Evolutionary conservation across 2,888 invertebrate genomes (phyloP).

Genomic region (Cantharis nigra): DNA sequence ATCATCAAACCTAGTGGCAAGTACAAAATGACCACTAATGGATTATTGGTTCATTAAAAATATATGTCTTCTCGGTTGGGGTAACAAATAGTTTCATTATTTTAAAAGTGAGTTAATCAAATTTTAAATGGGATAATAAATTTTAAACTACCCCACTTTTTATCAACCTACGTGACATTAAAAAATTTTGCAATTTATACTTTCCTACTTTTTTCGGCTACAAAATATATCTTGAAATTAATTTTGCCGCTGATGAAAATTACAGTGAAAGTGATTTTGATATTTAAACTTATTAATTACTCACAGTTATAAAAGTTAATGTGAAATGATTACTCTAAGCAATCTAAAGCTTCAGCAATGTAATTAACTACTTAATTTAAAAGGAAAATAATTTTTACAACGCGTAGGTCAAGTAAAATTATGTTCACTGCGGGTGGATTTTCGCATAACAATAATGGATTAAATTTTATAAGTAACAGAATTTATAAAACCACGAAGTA

Average conservation of each 20-base stretch:
- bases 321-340: not conserved
- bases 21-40: not conserved
- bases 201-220: not conserved
- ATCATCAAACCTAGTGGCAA: not conserved
- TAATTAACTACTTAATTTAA: not conserved
- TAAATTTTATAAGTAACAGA: not conserved
- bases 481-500: not conserved
- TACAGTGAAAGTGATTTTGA: not conserved
- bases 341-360: not conserved
- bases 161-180: not conserved
- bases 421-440: not conserved
- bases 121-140: not conserved
- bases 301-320: not conserved
- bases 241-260: not conserved
- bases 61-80: not conserved
- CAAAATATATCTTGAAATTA: not conserved
- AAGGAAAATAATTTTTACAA: not conserved
- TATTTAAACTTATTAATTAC: not conserved
- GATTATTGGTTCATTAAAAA: not conserved
- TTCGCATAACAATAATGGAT: not conserved
- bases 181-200: not conserved
- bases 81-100: not conserved
- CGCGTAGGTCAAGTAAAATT: not conserved
- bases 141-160: not conserved
- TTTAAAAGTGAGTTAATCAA: not conserved